Evolutionary conservation across 2,113 vertebrate species (phyloP), one percentile per base, ranked within the genome.

Genomic region (Otis tarda): DNA sequence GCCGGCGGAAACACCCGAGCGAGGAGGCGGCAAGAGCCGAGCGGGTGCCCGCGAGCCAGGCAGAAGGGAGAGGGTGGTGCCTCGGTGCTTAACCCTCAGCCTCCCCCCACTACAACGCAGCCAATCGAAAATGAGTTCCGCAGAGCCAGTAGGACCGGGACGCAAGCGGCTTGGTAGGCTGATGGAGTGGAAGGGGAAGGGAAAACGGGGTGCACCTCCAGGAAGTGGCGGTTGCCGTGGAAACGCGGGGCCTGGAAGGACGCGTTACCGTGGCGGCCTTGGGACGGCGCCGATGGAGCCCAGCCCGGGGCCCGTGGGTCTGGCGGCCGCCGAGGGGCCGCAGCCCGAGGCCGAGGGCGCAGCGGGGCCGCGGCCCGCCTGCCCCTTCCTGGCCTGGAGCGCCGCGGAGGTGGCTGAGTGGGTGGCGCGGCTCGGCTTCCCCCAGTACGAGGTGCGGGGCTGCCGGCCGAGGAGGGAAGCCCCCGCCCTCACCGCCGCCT

Each of bases 361-460:
- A 10, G 53, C 7, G 3, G 8, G 1, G 11, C 24, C 12, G 37
- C n/a, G 1, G 4, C 4, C 30, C 37, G 1, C 30, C 65, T 23
- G 27, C 23, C 25, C 47, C 22, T 65, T 50, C 52, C 68, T 85
- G 39, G 5, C 83, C 5, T 98, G 98, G 98, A 96, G 88, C 53
- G 75, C 95, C 45, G 94, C 87, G 49, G 89, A 97, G 6, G 98
- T 98, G 91, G 97, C 98, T 4, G 94, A 95, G 53, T 98, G 98
- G 98, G 95, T 98, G 90, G 86, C 45, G 35, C 33, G 35, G 16
- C 80, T 98, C 76, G 98, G 98, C 65, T 98, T 98, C 59, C 97
- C 98, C 12, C 97, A 98, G 24, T 98, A 98, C 81, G 83, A 98
- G 98, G 98, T 98, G 95, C 27, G 65, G n/a, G 9, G 39, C 30